Percentiles rank a stretch among this genome's conserved stretches.
Evolutionary conservation across 2,888 invertebrate species (phyloP).

Genomic region (Hypolimnas misippus): DNA sequence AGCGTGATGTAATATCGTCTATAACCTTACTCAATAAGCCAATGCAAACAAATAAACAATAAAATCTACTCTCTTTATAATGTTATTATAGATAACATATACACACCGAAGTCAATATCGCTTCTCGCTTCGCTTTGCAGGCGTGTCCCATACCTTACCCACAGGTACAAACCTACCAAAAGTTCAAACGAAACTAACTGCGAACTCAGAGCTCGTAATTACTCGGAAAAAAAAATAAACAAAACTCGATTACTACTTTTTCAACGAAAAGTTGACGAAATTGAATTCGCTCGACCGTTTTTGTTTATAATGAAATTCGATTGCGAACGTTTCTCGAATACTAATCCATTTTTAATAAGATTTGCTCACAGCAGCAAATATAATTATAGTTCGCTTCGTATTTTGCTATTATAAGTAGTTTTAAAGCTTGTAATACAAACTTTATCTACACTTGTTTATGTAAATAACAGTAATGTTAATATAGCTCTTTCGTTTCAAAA

Average conservation of each 20-base stretch:
- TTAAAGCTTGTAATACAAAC: too few species aligned
- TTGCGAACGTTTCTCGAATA: slow-evolving; percentile 12
- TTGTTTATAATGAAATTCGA: slow-evolving; percentile 24
- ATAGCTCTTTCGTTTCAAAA: too few species aligned
- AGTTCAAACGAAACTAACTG: slow-evolving; percentile 38
- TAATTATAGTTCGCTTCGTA: background rate
- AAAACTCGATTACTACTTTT: slow-evolving; percentile 42
- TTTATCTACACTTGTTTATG: too few species aligned
- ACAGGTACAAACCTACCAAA: slow-evolving; percentile 28
- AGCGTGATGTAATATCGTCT: too few species aligned
- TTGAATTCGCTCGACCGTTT: slow-evolving; percentile 27
- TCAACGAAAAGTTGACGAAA: slow-evolving; percentile 38
- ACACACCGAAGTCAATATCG: too few species aligned
- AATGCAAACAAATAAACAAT: too few species aligned
- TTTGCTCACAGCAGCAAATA: background rate
- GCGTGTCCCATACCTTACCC: slow-evolving; percentile 8
- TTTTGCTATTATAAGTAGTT: background rate
- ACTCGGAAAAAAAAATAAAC: slow-evolving; percentile 41
- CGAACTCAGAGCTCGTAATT: slow-evolving; percentile 41
- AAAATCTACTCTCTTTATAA: too few species aligned
- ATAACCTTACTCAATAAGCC: too few species aligned
- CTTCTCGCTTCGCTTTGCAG: background rate
- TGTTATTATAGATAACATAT: too few species aligned
- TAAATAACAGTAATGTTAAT: too few species aligned
- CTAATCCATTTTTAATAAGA: slow-evolving; percentile 6